Evolutionary conservation across 2,113 vertebrate genomes (phyloP).

Genomic region (Chrysemys picta): DNA sequence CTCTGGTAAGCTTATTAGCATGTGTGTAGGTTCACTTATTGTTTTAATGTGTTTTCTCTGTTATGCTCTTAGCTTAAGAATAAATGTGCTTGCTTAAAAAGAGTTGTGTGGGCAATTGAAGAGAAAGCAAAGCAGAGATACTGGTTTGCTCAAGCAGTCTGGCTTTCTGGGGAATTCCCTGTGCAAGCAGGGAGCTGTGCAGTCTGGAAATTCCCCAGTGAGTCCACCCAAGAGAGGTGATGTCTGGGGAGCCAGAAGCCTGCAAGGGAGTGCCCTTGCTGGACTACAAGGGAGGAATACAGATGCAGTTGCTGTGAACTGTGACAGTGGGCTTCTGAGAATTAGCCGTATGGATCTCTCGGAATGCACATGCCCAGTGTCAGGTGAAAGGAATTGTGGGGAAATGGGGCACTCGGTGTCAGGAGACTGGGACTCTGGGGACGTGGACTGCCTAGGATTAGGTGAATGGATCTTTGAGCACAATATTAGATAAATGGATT

Average conservation of each 20-base stretch:
- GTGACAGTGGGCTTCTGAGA: not conserved
- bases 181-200: not conserved
- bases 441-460: not conserved
- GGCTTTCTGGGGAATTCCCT: not conserved
- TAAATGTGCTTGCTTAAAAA: not conserved
- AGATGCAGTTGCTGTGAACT: not conserved
- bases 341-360: not conserved
- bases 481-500: not conserved
- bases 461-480: too few relatives aligned
- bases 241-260: not conserved
- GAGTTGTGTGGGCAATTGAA: not conserved
- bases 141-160: not conserved
- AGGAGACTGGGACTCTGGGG: not conserved
- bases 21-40: too few relatives aligned
- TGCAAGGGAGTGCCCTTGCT: too few relatives aligned
- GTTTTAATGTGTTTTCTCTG: too few relatives aligned
- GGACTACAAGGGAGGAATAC: not conserved
- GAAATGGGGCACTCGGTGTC: not conserved
- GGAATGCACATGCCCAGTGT: too few relatives aligned
- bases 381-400: not conserved
- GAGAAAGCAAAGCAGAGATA: not conserved
- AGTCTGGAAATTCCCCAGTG: not conserved
- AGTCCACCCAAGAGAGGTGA: not conserved
- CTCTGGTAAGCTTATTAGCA: too few relatives aligned
- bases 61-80: too few relatives aligned